Conservation (phyloP, 2,888 invertebrate genomes). For the Trichogramma dendrolimi region DNA sequence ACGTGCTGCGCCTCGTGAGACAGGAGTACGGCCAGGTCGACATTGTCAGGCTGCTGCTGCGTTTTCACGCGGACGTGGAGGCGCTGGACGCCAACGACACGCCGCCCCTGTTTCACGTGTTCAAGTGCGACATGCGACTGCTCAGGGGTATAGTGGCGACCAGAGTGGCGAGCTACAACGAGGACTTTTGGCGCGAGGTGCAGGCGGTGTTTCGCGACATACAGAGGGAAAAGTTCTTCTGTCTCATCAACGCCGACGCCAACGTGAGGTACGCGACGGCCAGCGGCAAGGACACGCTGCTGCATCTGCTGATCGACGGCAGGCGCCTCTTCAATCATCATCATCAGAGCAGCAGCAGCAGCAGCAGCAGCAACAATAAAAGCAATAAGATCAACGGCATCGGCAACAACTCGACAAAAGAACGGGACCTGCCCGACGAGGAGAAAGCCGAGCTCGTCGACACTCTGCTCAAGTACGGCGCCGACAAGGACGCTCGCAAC, state of each 20-base stretch:
- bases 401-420: neutral
- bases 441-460: constrained; percentile 65
- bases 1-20: constrained; percentile 1
- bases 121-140: constrained; percentile 12
- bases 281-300: constrained; percentile 8
- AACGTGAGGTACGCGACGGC: constrained; percentile 6
- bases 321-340: constrained; percentile 5
- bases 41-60: constrained; percentile 15
- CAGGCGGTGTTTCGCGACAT: neutral
- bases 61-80: constrained; percentile 8
- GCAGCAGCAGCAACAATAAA: neutral
- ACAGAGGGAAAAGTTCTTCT: constrained; percentile 17
- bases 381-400: too few species aligned
- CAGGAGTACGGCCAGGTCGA: constrained; percentile 9
- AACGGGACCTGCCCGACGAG: constrained; percentile 35
- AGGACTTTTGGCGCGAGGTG: constrained; percentile 8
- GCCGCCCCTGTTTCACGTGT: constrained; percentile 16
- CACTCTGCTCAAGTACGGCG: constrained; percentile 62
- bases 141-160: neutral
- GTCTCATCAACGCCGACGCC: neutral
- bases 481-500: constrained; percentile 63
- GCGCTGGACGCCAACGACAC: constrained; percentile 17
- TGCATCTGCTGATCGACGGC: constrained; percentile 22
- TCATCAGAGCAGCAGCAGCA: neutral
- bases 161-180: neutral